These are phyloP conservation scores for Lasaia peninsularis DNA, from an alignment of 1,140 invertebrate genomes.

Conservation along the genomic window DNA sequence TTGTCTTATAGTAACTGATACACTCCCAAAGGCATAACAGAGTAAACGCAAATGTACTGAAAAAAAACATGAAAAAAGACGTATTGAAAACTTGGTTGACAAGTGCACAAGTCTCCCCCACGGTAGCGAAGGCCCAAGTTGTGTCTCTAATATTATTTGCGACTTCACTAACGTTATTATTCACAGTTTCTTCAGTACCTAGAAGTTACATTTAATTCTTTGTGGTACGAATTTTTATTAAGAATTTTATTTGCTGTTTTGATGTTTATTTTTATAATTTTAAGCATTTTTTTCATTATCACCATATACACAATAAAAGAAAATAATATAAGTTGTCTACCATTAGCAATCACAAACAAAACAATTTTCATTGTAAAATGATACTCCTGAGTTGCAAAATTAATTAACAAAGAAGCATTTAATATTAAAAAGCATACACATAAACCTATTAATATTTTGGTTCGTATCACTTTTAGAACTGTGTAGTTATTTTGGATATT, in stretches of 20 bases:
- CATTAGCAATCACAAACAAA: background rate
- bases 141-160: background rate
- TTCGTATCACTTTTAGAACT: background rate
- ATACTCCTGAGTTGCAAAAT: background rate
- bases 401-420: background rate
- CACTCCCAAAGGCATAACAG: background rate
- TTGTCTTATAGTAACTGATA: background rate
- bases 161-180: background rate
- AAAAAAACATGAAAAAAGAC: background rate
- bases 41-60: background rate
- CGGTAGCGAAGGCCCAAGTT: background rate
- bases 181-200: background rate
- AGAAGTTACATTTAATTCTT: background rate
- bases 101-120: background rate
- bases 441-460: background rate
- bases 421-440: background rate
- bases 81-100: background rate
- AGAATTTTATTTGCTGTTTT: background rate
- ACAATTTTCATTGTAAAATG: background rate
- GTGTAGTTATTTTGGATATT: background rate
- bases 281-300: background rate
- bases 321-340: background rate
- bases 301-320: background rate
- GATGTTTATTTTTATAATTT: background rate
- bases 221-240: too few species aligned